A percentile compares a stretch with the other conserved stretches of the same genome.
phyloP scores from a whole-genome alignment of 2,113 vertebrate species.

The Cebidichthys violaceus region DNA sequence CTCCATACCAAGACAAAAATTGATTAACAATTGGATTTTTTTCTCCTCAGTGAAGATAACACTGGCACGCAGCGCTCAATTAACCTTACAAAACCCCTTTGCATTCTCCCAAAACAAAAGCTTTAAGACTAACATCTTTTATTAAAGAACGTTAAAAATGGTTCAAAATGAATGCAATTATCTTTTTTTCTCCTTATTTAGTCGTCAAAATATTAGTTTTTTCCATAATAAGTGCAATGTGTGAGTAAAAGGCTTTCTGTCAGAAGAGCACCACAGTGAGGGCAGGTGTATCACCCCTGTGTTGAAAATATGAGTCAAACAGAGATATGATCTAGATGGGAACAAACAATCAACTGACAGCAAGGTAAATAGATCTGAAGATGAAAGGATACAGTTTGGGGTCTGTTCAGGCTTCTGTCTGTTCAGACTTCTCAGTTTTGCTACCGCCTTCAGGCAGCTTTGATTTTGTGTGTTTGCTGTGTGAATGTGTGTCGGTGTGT shows the following conservation, averaged over 20 bases:
- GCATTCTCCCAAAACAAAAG: not conserved
- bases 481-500: slow-evolving; percentile 44
- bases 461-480: slow-evolving; percentile 61
- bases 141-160: not conserved
- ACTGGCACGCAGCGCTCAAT: not conserved
- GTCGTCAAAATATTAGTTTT: not conserved
- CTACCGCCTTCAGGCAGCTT: slow-evolving; percentile 63
- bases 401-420: slow-evolving; percentile 61
- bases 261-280: slow-evolving; percentile 6
- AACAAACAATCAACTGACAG: slow-evolving; percentile 72
- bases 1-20: not conserved
- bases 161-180: not conserved
- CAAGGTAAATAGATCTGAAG: slow-evolving; percentile 67
- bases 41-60: not conserved
- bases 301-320: slow-evolving; percentile 63
- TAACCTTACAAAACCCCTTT: not conserved
- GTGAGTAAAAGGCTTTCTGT: slow-evolving; percentile 5
- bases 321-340: slow-evolving; percentile 60
- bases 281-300: slow-evolving; percentile 52
- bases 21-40: not conserved
- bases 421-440: slow-evolving; percentile 64
- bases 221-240: not conserved
- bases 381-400: slow-evolving; percentile 71
- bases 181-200: not conserved
- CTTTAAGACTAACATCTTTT: not conserved